Evolutionary conservation across 2,113 vertebrate species (phyloP).

Genomic region (Heptranchias perlo): DNA sequence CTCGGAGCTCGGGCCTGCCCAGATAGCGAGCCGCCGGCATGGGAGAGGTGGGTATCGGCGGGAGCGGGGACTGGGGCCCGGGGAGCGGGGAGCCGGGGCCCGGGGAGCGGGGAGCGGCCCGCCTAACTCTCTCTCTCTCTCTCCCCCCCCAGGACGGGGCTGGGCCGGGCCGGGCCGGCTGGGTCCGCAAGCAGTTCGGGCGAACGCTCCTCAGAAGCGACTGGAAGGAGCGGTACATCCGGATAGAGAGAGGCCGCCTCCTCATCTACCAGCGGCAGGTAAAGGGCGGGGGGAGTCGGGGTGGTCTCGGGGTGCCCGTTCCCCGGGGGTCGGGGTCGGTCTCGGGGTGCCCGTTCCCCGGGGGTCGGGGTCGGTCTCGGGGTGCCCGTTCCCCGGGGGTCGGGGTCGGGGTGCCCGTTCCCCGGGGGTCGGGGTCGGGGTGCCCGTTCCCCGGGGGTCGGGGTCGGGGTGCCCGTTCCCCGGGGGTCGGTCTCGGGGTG

Average conservation of each 20-base stretch:
- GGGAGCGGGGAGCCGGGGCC: not conserved
- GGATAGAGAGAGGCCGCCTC: conserved; percentile 72
- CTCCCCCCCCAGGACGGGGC: conserved; percentile 29
- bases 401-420: too few species aligned
- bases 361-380: not conserved
- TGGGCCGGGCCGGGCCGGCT: conserved; percentile 71
- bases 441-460: too few species aligned
- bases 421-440: too few species aligned
- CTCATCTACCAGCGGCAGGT: conserved; percentile 85
- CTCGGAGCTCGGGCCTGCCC: conserved; percentile 45
- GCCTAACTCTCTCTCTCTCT: not conserved
- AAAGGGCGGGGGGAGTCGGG: conserved; percentile 18
- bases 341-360: not conserved
- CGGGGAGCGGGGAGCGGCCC: not conserved
- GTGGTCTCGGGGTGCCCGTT: not conserved
- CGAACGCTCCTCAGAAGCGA: conserved; percentile 64
- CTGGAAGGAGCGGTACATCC: conserved; percentile 90
- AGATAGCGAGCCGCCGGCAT: conserved; percentile 43
- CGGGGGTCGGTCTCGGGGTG: too few species aligned
- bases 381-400: not conserved
- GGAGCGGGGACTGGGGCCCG: conserved; percentile 42
- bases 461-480: too few species aligned
- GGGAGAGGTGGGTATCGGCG: conserved; percentile 44
- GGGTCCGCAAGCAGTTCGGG: conserved; percentile 79
- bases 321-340: too few species aligned